These are phyloP conservation scores for Rotaria sp. DNA, from an alignment of 2,888 invertebrate genomes.

Conservation along the genomic window DNA sequence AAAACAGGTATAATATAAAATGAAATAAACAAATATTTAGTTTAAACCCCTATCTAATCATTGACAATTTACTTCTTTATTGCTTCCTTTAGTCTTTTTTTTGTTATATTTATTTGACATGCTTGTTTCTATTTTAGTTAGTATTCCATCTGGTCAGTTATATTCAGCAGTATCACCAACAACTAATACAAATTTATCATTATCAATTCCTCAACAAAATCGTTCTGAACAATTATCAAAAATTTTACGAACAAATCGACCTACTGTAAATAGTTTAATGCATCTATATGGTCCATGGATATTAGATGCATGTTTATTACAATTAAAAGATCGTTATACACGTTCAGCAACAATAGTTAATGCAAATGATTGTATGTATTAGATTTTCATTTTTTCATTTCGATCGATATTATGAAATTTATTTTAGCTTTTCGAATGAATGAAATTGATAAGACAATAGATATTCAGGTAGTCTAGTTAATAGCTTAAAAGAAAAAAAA, in stretches of 20 bases:
- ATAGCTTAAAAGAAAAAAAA: too few relatives aligned
- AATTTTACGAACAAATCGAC: conserved; percentile 63
- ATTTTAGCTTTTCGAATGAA: neutral
- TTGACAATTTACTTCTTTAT: neutral
- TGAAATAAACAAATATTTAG: neutral
- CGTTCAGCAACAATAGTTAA: neutral
- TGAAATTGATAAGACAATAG: conserved; percentile 26
- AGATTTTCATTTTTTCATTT: neutral
- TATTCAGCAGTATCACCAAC: neutral
- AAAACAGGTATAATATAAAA: neutral
- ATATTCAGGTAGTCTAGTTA: conserved; percentile 36
- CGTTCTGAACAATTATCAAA: conserved; percentile 58
- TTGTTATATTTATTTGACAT: neutral
- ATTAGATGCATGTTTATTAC: conserved; percentile 86
- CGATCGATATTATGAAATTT: neutral
- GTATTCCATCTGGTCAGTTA: neutral
- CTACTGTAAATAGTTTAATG: conserved; percentile 86
- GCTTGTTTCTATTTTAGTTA: neutral
- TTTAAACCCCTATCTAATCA: neutral
- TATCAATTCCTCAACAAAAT: neutral
- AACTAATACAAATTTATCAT: neutral
- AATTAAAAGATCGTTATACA: conserved; percentile 62
- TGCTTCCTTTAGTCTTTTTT: neutral
- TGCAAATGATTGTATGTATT: neutral
- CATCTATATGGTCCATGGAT: conserved; percentile 93